Conservation (phyloP, 2,113 vertebrate species). For the Phalacrocorax carbo region DNA sequence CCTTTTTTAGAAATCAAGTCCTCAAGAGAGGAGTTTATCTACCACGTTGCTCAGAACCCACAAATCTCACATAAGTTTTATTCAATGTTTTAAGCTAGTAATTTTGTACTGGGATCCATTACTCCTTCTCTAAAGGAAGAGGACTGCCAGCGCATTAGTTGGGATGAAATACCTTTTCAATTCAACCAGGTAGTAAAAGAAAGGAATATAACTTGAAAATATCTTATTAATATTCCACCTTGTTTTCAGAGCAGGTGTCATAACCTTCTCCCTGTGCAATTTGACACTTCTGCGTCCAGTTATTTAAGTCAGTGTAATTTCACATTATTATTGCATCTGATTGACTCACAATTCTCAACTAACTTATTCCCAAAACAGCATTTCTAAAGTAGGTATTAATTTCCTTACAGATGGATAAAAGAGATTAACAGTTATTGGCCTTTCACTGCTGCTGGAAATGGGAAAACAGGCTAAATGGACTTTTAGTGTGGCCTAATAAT, state of each 20-base stretch:
- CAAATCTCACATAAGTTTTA: background rate
- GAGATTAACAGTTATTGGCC: background rate
- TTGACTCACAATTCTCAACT: background rate
- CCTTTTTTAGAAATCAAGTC: background rate
- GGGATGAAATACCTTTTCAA: background rate
- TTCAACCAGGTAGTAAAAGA: background rate
- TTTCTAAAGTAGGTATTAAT: background rate
- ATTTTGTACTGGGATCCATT: background rate
- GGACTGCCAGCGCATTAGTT: background rate
- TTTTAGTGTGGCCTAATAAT: background rate
- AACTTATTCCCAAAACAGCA: background rate
- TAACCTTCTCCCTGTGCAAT: background rate
- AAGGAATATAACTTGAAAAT: background rate
- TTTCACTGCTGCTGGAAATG: background rate
- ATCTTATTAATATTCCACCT: background rate
- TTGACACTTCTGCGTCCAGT: background rate
- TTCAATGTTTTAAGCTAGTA: background rate
- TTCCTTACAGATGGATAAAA: background rate
- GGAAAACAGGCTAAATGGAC: background rate
- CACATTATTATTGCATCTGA: background rate
- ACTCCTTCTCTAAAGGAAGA: background rate
- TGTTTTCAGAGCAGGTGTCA: background rate
- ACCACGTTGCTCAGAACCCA: background rate
- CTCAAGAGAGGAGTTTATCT: background rate
- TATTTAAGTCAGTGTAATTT: background rate